Percentiles rank a stretch among this genome's conserved stretches.
Conservation (phyloP, 2,113 vertebrate genomes). For the Thomomys bottae region DNA sequence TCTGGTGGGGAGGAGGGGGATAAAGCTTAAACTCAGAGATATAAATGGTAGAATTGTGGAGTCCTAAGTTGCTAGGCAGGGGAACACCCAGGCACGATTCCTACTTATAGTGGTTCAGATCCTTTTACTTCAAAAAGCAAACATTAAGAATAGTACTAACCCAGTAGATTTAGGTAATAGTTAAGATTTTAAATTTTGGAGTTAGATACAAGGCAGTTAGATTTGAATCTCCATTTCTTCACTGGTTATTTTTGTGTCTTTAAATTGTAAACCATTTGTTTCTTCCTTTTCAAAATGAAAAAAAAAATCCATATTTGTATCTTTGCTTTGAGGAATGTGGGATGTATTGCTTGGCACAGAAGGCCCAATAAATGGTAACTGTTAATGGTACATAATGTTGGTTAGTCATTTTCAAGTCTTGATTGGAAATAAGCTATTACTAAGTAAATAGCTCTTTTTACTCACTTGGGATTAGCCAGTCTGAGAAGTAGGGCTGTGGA, state of each 20-base stretch:
- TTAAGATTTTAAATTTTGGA: not conserved
- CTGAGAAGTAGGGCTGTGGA: not conserved
- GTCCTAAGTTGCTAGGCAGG: not conserved
- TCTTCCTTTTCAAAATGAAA: slow-evolving; percentile 3
- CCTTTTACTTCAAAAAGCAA: not conserved
- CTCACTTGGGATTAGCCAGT: not conserved
- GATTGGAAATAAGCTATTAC: not conserved
- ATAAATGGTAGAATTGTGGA: not conserved
- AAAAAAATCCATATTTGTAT: not conserved
- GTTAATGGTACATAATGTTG: not conserved
- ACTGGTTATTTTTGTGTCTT: not conserved
- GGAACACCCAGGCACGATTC: not conserved
- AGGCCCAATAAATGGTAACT: not conserved
- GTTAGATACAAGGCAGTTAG: not conserved
- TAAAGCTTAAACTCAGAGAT: not conserved
- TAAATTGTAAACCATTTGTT: not conserved
- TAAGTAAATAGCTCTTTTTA: not conserved
- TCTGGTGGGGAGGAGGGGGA: not conserved
- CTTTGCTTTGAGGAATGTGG: not conserved
- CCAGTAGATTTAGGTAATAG: not conserved
- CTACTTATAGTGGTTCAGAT: not conserved
- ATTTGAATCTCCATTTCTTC: not conserved
- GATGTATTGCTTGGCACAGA: not conserved
- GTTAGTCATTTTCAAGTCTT: not conserved
- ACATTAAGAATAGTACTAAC: not conserved